Base-by-base conservation (phyloP, 1,140 invertebrate genomes). In the Tetragonula clypearis region DNA sequence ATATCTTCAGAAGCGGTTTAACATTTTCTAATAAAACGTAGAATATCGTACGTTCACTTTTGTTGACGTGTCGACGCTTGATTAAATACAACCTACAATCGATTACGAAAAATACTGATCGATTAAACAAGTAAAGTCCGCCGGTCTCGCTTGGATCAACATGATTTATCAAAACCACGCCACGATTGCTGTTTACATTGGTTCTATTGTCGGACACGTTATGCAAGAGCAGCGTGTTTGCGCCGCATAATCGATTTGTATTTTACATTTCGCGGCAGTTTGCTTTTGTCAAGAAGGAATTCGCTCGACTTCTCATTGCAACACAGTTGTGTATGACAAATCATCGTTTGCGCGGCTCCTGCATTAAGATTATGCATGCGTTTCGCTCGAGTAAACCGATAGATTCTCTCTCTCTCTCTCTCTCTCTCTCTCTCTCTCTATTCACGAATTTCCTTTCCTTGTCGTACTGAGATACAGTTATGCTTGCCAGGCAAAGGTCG, bases 231-330 rank as follows among this genome's bases (percentile, higher is more conserved):
- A 55, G n/a, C 26, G 19, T 14, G 60, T 76, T 65, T 60, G 56
- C 26, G 15, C n/a, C 41, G 60, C 1, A 30, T 65, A 19, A 84
- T 69, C 81, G 76, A 79, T 84, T 84, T 79, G 56, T 79, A 79
- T 79, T 79, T 84, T 79, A 71, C 82, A 41, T 79, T 84, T 79
- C 82, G 62, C 82, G 23, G 30, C 26, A 56, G 71, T 56, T 68
- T 8, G 35, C 19, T 30, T 49, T 55, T 35, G n/a, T 2, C 11
- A 1, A 14, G 35, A 66, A 71, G 21, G 55, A 69, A 83, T 78
- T 69, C 19, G 49, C 49, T 77, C 11, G n/a, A 30, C 60, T 53
- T 80, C 21, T 79, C 30, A 23, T 72, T 72, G 35, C 69, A 41
- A 49, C 12, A 23, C 41, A 14, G 23, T 62, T 62, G 60, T 62